These are phyloP conservation scores for Mnemiopsis leidyi DNA, from an alignment of 37 sponge, comb jelly and placozoan genomes.

Conservation along the genomic window DNA sequence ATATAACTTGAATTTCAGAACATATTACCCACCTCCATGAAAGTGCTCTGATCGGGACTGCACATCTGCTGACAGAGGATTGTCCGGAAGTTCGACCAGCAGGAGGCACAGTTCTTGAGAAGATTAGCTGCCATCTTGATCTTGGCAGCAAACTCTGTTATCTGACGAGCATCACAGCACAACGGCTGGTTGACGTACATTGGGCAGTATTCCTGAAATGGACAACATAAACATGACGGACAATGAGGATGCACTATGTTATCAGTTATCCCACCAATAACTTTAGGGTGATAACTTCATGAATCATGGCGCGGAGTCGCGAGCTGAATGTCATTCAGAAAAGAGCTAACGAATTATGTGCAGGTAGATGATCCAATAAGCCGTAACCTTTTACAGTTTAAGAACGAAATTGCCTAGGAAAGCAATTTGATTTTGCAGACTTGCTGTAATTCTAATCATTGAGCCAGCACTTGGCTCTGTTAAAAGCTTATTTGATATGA, in stretches of 20 bases:
- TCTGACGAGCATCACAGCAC: conserved; percentile 30
- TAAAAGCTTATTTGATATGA: no score
- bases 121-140: neutral
- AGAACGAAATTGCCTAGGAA: no score
- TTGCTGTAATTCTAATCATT: no score
- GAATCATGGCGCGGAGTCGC: neutral
- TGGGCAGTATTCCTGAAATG: conserved; percentile 42
- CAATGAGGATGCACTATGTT: neutral
- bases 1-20: no score
- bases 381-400: no score
- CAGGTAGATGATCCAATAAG: no score
- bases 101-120: neutral
- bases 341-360: no score
- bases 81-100: conserved; percentile 44
- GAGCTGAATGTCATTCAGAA: no score
- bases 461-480: no score
- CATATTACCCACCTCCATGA: conserved; percentile 52
- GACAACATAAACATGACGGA: no score
- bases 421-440: no score
- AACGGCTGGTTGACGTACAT: neutral
- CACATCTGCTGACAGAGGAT: conserved; percentile 62
- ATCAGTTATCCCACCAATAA: neutral
- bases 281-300: neutral
- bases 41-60: conserved; percentile 58
- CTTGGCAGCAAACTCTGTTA: neutral